Base-by-base conservation (phyloP, 2,113 vertebrate species). In the Eclectus roratus region DNA sequence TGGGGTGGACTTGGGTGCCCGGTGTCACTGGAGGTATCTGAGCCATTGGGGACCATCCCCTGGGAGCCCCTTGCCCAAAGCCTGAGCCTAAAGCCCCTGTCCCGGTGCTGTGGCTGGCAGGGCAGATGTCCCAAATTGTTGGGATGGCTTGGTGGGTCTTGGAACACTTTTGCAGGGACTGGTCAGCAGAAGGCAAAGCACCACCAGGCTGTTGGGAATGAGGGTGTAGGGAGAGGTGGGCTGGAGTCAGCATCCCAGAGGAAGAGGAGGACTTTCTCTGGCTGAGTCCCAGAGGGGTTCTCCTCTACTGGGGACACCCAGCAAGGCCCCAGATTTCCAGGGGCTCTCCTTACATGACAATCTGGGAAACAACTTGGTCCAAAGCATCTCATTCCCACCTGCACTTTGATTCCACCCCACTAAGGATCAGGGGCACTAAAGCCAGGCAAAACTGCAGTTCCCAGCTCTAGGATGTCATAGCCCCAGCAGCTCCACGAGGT, bases 111-210 rank as follows among this genome's bases (percentile, higher is more conserved):
- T 4, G 11, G 28, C 68, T 41, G 69, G 7, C 31, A 46, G 64
- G 44, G n/a, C 11, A 50, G 7, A 0, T 1, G 11, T 33, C 65
- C 60, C 8, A 11, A 0, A 2, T 1, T 33, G n/a, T 35, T 29
- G 20, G 47, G 24, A 80, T 0, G 5, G 39, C 17, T 10, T 9
- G 27, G 28, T 28, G 70, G 35, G 13, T n/a, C 31, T 56, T 19
- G 37, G 63, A 27, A 16, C 16, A 13, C 17, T 49, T 49, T 55
- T 37, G 24, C n/a, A 64, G 24, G 31, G 41, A 65, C 6, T 46
- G 41, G 33, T 11, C 74, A 65, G 65, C 43, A 50, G 73, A 6
- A 4, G 16, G 16, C n/a, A 73, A 27, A 1, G 1, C 33, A 33
- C 1, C 13, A 49, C 47, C 14, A 63, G 31, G 41, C 52, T 77